Percentiles rank a stretch among this genome's conserved stretches.
phyloP scores from a whole-genome alignment of 2,797 vertebrate species.

The Coreius guichenoti region DNA sequence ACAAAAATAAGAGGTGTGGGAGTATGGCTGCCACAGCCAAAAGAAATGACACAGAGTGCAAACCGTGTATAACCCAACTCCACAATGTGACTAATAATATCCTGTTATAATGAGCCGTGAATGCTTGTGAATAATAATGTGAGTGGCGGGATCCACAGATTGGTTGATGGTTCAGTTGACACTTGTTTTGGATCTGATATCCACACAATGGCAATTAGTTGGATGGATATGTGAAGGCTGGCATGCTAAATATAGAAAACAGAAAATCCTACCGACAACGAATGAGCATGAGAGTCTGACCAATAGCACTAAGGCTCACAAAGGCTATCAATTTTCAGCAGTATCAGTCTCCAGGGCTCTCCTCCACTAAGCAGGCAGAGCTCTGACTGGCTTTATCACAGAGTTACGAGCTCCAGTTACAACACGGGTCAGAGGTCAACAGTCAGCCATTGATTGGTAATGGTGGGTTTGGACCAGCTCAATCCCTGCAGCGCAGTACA shows the following conservation, averaged over 20 bases:
- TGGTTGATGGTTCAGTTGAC: neutral
- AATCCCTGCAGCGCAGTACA: conserved; percentile 52
- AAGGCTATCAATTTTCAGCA: conserved; percentile 65
- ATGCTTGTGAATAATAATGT: conserved; percentile 68
- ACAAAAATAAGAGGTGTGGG: conserved; percentile 44
- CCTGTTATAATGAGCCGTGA: conserved; percentile 73
- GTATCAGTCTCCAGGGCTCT: conserved; percentile 65
- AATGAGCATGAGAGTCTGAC: conserved; percentile 68
- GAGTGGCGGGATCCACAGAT: conserved; percentile 9
- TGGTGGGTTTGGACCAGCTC: conserved; percentile 50
- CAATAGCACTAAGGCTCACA: conserved; percentile 55
- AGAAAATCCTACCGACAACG: conserved; percentile 52
- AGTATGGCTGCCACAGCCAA: neutral
- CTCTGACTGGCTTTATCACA: conserved; percentile 68
- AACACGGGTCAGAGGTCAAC: conserved; percentile 74
- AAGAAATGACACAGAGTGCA: conserved; percentile 63
- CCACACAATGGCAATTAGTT: conserved; percentile 59
- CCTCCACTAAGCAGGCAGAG: conserved; percentile 62
- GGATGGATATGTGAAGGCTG: conserved; percentile 66
- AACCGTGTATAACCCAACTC: conserved; percentile 56
- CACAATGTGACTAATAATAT: conserved; percentile 72
- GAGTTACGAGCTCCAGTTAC: conserved; percentile 73
- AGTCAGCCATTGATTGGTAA: conserved; percentile 72
- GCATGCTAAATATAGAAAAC: conserved; percentile 68
- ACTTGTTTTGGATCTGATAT: conserved; percentile 23